phyloP scores from a whole-genome alignment of 64 coral and sea anemone genomes.

The Astreopora myriophthalma region DNA sequence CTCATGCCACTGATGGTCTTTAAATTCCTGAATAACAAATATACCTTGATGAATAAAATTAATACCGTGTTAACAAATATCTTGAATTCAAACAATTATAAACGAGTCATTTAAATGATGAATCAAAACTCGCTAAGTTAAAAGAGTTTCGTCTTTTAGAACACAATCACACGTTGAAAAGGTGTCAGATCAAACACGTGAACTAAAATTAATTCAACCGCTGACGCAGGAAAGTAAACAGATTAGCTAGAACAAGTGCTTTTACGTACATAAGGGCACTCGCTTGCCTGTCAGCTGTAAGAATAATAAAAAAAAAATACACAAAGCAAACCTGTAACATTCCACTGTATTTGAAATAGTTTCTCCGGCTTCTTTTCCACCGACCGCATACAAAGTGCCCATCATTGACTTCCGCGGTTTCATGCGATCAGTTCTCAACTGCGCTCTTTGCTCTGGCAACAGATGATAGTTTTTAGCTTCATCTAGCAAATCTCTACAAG shows the following conservation, averaged over 20 bases:
- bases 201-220: no score
- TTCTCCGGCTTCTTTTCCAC: slow-evolving; percentile 98
- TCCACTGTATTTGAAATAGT: slow-evolving; percentile 96
- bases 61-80: neutral
- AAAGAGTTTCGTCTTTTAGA: no score
- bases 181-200: no score
- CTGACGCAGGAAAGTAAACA: neutral
- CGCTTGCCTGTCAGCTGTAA: no score
- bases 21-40: neutral
- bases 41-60: neutral
- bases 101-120: no score
- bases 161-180: no score
- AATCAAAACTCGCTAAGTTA: neutral
- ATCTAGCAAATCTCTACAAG: slow-evolving; percentile 91
- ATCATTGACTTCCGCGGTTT: slow-evolving; percentile 94
- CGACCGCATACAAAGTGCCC: slow-evolving; percentile 89
- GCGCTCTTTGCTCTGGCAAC: slow-evolving; percentile 83
- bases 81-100: neutral
- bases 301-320: neutral
- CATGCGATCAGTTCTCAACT: slow-evolving; percentile 87
- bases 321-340: slow-evolving; percentile 74
- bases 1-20: no score
- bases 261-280: no score
- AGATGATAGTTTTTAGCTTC: slow-evolving; percentile 99
- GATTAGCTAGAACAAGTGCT: neutral